phyloP scores from a whole-genome alignment of 2,797 vertebrate genomes.

The Acrocephalus scirpaceus region DNA sequence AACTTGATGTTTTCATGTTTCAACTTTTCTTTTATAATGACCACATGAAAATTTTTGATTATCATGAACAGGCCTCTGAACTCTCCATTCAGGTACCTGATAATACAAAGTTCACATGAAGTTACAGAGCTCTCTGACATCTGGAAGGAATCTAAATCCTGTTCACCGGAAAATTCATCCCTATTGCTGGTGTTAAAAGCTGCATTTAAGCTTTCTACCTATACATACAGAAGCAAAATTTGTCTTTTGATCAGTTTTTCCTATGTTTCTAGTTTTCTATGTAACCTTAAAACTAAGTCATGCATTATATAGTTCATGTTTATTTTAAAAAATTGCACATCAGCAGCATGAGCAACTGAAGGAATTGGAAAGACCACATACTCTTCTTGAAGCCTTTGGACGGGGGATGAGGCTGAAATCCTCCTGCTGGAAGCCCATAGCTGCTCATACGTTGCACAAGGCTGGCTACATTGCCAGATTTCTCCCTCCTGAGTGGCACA shows the following conservation, averaged over 20 bases:
- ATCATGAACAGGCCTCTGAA: neutral
- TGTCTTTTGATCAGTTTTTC: neutral
- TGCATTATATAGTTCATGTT: neutral
- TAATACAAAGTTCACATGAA: neutral
- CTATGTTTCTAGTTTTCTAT: neutral
- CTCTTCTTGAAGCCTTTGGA: constrained; percentile 83
- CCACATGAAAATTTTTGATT: neutral
- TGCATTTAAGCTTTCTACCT: neutral
- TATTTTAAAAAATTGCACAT: neutral
- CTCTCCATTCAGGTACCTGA: neutral
- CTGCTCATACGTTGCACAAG: constrained; percentile 95
- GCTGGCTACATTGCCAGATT: constrained; percentile 89
- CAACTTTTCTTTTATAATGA: neutral
- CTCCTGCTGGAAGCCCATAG: constrained; percentile 89
- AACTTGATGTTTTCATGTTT: neutral
- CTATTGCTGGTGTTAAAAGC: neutral
- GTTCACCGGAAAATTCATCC: neutral
- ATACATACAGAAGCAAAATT: neutral
- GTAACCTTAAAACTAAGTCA: neutral
- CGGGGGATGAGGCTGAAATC: constrained; percentile 85
- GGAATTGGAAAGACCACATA: constrained; percentile 67
- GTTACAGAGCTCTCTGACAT: neutral
- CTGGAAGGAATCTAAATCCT: neutral
- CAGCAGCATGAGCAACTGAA: neutral
- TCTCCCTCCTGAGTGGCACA: constrained; percentile 82